These are phyloP conservation scores for Drepana falcataria DNA, from an alignment of 2,888 invertebrate genomes.

Conservation along the genomic window DNA sequence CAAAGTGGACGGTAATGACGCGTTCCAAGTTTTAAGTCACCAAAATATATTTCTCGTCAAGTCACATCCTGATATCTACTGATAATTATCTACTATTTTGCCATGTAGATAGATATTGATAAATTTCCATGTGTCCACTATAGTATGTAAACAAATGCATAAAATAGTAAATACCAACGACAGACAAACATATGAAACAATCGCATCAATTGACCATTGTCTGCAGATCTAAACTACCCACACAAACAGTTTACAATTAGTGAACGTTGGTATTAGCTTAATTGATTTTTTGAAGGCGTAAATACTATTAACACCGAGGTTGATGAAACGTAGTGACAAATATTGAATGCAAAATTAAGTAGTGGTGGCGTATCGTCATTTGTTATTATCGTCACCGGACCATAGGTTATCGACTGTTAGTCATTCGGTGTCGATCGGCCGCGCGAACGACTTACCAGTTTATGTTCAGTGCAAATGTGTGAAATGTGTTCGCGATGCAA, in stretches of 20 bases:
- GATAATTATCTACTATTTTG: no score
- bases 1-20: neutral
- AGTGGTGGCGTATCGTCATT: neutral
- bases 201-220: constrained; percentile 8
- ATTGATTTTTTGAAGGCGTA: neutral
- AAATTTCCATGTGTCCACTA: neutral
- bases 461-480: constrained; percentile 25
- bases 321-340: neutral
- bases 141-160: neutral
- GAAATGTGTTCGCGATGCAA: constrained; percentile 57
- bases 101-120: no score
- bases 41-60: neutral
- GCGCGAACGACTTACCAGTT: constrained; percentile 13
- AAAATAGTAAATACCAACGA: neutral
- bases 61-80: no score
- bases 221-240: constrained; percentile 4
- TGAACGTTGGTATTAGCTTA: neutral
- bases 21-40: neutral
- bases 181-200: constrained; percentile 4
- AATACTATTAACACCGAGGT: neutral
- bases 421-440: constrained; percentile 29
- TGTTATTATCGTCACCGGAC: constrained; percentile 5
- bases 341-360: neutral
- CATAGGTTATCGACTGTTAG: constrained; percentile 13
- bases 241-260: constrained; percentile 1